Evolutionary conservation across 1,140 invertebrate genomes (phyloP).

Genomic region (Amyelois transitella): DNA sequence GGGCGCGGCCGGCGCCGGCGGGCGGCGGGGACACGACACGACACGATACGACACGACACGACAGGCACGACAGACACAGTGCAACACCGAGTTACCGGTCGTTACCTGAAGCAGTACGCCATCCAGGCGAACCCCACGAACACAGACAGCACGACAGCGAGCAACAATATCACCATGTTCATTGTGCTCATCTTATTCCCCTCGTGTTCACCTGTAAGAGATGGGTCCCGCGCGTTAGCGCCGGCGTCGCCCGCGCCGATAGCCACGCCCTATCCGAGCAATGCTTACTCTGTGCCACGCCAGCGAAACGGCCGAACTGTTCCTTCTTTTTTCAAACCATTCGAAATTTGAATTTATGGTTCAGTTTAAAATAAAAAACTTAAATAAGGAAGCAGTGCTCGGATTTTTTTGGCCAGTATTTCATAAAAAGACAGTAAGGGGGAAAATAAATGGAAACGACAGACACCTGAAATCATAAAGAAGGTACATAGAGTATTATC

Average conservation of each 20-base stretch:
- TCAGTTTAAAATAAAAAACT: background rate
- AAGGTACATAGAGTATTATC: slow-evolving; percentile 27
- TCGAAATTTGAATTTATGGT: background rate
- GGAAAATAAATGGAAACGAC: slow-evolving; percentile 43
- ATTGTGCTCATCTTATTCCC: slow-evolving; percentile 90
- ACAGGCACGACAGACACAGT: slow-evolving; percentile 51
- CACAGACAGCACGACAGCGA: slow-evolving; percentile 92
- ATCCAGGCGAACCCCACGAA: slow-evolving; percentile 95
- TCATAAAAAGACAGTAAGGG: slow-evolving; percentile 37
- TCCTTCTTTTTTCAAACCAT: background rate
- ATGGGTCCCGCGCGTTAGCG: slow-evolving; percentile 65
- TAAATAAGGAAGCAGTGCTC: slow-evolving; percentile 58
- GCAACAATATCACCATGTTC: slow-evolving; percentile 93
- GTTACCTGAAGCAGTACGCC: slow-evolving; percentile 96
- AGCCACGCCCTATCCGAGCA: slow-evolving; percentile 46
- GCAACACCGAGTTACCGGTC: slow-evolving; percentile 62
- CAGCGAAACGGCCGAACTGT: no score
- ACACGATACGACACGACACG: slow-evolving; percentile 39
- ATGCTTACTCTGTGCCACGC: slow-evolving; percentile 30
- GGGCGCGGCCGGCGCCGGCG: slow-evolving; percentile 34
- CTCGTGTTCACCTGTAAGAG: slow-evolving; percentile 80
- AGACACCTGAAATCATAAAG: slow-evolving; percentile 65
- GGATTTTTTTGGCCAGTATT: slow-evolving; percentile 47
- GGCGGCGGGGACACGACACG: slow-evolving; percentile 20
- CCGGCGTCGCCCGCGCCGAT: slow-evolving; percentile 52